These are phyloP conservation scores for Pseudorectes ferrugineus DNA, from an alignment of 2,113 vertebrate genomes.

Conservation along the genomic window DNA sequence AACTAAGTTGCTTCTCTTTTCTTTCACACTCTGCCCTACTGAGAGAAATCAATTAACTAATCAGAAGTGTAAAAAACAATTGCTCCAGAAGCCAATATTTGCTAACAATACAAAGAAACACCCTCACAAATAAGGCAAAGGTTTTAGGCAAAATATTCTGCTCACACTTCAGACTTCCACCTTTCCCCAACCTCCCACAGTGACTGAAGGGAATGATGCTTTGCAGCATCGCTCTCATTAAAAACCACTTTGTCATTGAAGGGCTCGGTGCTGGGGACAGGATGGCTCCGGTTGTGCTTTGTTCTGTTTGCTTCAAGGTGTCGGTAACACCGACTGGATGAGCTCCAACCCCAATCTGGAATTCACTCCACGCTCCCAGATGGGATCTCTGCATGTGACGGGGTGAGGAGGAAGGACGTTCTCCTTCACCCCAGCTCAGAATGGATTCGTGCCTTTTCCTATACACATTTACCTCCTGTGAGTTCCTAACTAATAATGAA, in stretches of 20 bases:
- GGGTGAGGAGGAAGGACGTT: background rate
- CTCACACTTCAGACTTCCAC: too few relatives aligned
- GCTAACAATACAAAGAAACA: background rate
- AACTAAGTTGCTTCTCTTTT: background rate
- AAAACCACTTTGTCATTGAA: background rate
- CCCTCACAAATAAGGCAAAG: background rate
- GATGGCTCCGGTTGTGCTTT: background rate
- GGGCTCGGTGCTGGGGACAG: background rate
- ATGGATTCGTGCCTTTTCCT: background rate
- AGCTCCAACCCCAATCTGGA: background rate
- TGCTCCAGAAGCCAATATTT: background rate
- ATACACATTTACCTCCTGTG: background rate
- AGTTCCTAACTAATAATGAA: background rate
- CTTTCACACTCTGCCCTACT: background rate
- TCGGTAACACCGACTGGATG: background rate
- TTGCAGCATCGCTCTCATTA: fast-evolving
- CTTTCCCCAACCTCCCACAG: background rate
- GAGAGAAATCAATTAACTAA: slow-evolving; percentile 1
- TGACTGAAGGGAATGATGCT: background rate
- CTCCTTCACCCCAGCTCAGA: background rate
- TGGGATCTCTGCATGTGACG: background rate
- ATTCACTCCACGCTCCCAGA: background rate
- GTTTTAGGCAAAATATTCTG: background rate
- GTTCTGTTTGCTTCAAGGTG: background rate
- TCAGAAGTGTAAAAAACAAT: background rate